These are phyloP conservation scores for Lamellibrachia columna DNA, from an alignment of 2,888 invertebrate species.

Conservation along the genomic window DNA sequence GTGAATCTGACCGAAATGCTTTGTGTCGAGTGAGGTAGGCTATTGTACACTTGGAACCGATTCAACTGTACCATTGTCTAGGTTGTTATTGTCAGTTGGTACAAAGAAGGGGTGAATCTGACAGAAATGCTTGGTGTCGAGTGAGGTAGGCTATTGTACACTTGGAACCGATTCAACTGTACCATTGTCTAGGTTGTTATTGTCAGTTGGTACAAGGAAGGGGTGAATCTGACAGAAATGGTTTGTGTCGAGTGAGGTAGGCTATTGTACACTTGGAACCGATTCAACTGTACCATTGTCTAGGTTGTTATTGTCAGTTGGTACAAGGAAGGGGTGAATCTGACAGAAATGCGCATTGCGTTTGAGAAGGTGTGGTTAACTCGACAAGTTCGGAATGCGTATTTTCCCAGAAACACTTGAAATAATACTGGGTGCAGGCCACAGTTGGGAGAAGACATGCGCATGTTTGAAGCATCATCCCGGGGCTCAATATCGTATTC, in stretches of 20 bases:
- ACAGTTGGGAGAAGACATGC: neutral
- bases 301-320: no score
- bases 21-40: neutral
- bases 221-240: slow-evolving; percentile 16
- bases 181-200: no score
- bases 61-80: neutral
- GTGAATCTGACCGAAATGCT: neutral
- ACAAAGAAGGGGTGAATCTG: neutral
- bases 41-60: neutral
- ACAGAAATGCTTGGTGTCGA: neutral
- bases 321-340: neutral
- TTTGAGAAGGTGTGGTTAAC: neutral
- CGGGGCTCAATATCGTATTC: no score
- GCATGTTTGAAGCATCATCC: neutral
- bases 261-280: neutral
- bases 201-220: no score
- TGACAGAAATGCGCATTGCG: neutral
- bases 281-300: neutral
- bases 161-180: neutral
- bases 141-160: no score
- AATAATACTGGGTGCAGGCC: slow-evolving; percentile 18
- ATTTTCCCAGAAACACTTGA: neutral
- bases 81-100: no score
- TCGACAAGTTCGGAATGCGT: slow-evolving; percentile 21
- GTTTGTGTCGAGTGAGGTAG: neutral